Evolutionary conservation across 2,113 vertebrate genomes (phyloP).

Genomic region (Chaetops frenatus): DNA sequence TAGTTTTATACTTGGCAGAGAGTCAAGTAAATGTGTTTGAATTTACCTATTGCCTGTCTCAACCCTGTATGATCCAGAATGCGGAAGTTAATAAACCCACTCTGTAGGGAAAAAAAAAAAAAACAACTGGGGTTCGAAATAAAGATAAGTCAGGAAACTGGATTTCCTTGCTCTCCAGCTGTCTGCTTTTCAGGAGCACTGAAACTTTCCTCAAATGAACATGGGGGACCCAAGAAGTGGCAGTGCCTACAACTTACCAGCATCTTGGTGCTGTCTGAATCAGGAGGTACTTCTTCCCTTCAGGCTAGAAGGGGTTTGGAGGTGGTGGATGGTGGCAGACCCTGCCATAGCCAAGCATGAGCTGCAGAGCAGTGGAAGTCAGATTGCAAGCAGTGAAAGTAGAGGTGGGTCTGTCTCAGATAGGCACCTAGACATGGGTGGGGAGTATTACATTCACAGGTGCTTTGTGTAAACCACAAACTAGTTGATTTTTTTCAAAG

Average conservation of each 20-base stretch:
- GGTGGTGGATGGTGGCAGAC: background rate
- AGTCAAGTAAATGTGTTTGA: background rate
- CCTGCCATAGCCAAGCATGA: background rate
- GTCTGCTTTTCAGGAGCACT: background rate
- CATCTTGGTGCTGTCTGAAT: background rate
- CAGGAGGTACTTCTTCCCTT: background rate
- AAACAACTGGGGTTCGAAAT: background rate
- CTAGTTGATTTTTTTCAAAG: background rate
- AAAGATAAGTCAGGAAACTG: background rate
- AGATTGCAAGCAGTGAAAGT: background rate
- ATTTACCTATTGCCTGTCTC: background rate
- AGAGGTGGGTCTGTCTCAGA: background rate
- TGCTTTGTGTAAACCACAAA: background rate
- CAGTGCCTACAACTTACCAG: background rate
- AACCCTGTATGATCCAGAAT: background rate
- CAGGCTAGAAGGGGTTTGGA: background rate
- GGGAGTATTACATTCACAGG: background rate
- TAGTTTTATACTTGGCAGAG: background rate
- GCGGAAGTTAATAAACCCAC: background rate
- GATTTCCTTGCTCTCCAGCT: background rate
- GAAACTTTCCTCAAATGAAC: background rate
- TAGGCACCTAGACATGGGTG: background rate
- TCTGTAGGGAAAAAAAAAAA: background rate
- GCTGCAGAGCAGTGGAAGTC: background rate
- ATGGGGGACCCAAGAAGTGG: fast-evolving